Percentiles rank a stretch among this genome's conserved stretches.
These are phyloP conservation scores for Eulemur coronatus DNA, from an alignment of 2,797 vertebrate genomes.

Conservation along the genomic window DNA sequence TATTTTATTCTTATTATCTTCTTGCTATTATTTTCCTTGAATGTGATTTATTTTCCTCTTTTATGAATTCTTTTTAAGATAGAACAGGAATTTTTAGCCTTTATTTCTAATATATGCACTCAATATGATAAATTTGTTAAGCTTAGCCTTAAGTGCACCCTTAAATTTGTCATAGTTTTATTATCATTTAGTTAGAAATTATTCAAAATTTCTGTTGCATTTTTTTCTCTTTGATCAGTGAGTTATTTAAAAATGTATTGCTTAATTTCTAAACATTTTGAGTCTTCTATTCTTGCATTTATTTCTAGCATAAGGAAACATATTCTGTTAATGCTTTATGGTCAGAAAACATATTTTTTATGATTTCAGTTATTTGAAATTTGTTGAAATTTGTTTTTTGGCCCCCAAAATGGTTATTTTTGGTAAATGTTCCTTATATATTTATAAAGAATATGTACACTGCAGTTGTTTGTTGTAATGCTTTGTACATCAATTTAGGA, in stretches of 20 bases:
- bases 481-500: not conserved
- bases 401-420: not conserved
- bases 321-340: not conserved
- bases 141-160: not conserved
- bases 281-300: not conserved
- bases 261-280: not conserved
- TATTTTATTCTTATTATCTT: not conserved
- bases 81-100: not conserved
- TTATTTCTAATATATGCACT: not conserved
- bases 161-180: not conserved
- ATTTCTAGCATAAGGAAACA: not conserved
- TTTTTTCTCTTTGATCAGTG: not conserved
- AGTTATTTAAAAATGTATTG: not conserved
- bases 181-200: not conserved
- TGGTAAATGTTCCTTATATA: not conserved
- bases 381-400: not conserved
- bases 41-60: not conserved
- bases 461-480: not conserved
- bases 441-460: not conserved
- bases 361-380: not conserved
- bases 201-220: not conserved
- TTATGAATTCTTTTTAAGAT: not conserved
- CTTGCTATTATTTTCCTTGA: not conserved
- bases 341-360: not conserved
- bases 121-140: not conserved